Conservation (phyloP, 2,113 vertebrate genomes). For the Poecile atricapillus region DNA sequence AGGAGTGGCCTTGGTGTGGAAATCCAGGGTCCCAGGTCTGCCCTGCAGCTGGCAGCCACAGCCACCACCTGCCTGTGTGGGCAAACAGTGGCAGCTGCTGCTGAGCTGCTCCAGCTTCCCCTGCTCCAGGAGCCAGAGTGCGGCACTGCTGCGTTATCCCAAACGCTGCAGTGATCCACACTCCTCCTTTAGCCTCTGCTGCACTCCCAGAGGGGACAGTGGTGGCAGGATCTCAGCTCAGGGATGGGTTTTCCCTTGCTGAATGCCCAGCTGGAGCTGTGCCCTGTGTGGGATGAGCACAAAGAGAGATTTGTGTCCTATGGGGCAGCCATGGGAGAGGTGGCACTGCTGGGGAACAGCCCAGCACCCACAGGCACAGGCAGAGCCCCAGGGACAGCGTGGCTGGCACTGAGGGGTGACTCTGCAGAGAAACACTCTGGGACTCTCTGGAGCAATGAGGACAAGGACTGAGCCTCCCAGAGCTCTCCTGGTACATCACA, state of each 20-base stretch:
- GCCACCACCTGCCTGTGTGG: background rate
- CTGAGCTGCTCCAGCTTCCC: background rate
- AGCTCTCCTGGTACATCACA: background rate
- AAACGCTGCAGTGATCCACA: accelerated
- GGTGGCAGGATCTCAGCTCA: background rate
- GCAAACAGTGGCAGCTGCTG: slow-evolving; percentile 7
- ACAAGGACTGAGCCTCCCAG: background rate
- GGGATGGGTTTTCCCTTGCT: background rate
- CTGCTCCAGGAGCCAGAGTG: background rate
- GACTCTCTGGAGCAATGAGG: background rate
- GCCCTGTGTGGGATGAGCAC: background rate
- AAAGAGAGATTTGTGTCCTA: background rate
- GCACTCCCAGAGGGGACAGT: background rate
- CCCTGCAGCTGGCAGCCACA: background rate
- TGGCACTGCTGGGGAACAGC: background rate
- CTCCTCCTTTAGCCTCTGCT: background rate
- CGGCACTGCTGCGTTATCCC: background rate
- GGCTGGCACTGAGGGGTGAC: background rate
- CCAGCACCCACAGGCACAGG: background rate
- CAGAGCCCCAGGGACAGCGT: background rate
- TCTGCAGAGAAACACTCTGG: background rate
- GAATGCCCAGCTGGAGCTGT: background rate
- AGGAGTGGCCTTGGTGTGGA: background rate
- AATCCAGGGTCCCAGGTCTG: background rate
- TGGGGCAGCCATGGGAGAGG: background rate